Conservation (phyloP, 2,888 invertebrate genomes). For the Ophraella communa region DNA sequence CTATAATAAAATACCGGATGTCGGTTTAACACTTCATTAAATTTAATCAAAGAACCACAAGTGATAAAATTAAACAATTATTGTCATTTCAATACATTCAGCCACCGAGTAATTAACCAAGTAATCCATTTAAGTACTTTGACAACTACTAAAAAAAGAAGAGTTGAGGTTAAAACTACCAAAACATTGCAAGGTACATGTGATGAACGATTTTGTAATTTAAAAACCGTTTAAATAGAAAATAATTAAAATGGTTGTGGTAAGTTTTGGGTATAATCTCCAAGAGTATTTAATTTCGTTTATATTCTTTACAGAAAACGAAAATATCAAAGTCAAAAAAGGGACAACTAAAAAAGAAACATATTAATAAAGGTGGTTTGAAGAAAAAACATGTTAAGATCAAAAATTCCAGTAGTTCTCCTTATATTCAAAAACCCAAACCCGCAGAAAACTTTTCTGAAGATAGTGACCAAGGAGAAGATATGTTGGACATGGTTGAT, state of each 20-base stretch:
- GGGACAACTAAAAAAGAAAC: slow-evolving; percentile 57
- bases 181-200: not conserved
- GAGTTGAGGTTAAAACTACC: not conserved
- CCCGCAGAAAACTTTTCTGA: slow-evolving; percentile 52
- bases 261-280: too few relatives aligned
- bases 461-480: slow-evolving; percentile 63
- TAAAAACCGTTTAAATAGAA: not conserved
- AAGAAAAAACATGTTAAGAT: slow-evolving; percentile 46
- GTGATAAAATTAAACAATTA: too few relatives aligned
- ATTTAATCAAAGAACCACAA: too few relatives aligned
- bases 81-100: too few relatives aligned
- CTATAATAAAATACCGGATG: too few relatives aligned
- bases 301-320: slow-evolving; percentile 41
- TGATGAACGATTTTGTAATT: not conserved
- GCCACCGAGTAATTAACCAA: not conserved
- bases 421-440: slow-evolving; percentile 25
- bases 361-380: slow-evolving; percentile 56
- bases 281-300: too few relatives aligned
- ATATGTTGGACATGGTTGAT: slow-evolving; percentile 66
- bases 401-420: slow-evolving; percentile 2
- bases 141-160: not conserved
- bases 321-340: slow-evolving; percentile 58
- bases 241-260: slow-evolving; percentile 1
- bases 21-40: too few relatives aligned
- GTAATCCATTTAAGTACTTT: too few relatives aligned